These are phyloP conservation scores for Callosobruchus maculatus DNA, from an alignment of 2,888 invertebrate genomes.

Conservation along the genomic window DNA sequence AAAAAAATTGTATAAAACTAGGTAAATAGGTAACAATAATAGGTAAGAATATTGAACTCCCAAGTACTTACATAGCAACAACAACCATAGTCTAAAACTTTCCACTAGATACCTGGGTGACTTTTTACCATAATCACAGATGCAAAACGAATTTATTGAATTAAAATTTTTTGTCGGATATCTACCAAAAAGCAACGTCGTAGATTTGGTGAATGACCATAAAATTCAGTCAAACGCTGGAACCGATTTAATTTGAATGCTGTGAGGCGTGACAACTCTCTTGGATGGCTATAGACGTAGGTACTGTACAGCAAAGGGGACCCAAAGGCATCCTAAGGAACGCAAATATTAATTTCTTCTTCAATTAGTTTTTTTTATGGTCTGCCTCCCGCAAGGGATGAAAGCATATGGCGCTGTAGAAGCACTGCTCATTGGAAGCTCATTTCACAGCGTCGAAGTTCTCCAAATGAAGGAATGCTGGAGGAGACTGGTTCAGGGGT, in stretches of 20 bases:
- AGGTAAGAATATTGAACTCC: no score
- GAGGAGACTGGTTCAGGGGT: no score
- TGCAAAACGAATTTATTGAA: neutral
- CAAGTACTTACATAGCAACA: neutral
- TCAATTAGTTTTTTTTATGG: no score
- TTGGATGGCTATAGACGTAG: neutral
- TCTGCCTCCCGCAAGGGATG: no score
- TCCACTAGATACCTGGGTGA: neutral
- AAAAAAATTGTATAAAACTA: no score
- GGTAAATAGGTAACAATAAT: no score
- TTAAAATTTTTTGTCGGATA: neutral
- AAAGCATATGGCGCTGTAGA: no score
- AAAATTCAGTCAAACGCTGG: conserved; percentile 6
- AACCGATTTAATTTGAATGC: neutral
- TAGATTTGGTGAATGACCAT: conserved; percentile 29
- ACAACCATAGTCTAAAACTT: neutral
- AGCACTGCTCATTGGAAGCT: no score
- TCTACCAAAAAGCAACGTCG: neutral
- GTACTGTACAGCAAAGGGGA: neutral
- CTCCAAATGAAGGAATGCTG: no score
- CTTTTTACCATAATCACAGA: neutral
- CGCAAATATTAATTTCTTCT: no score
- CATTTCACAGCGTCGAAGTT: no score
- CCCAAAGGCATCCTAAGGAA: no score
- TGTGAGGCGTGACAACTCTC: neutral